Base-by-base conservation (phyloP, 2,113 vertebrate genomes). In the Gopherus flavomarginatus region DNA sequence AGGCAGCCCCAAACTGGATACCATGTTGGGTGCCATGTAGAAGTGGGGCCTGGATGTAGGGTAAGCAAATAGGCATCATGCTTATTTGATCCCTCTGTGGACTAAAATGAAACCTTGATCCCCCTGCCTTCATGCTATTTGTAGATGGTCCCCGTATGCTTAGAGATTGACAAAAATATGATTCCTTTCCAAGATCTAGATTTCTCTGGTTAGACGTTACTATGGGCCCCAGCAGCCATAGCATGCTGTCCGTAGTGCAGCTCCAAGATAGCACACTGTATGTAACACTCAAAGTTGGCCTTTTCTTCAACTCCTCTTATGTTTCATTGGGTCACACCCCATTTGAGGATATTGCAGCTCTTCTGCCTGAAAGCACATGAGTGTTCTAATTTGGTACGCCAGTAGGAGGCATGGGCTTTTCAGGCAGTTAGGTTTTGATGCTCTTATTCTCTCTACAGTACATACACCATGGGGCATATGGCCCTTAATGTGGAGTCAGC, bases 71-170 rank as follows among this genome's bases (percentile, higher is more conserved):
- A 88, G 27, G 93, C 94, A 88, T 93, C 31, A 65, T 88, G 92
- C 88, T 94, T 88, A 87, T 0, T 2, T 88, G 89, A 94, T 95
- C 93, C 82, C 93, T 87, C 89, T 96, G 96, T 90, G 96, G 95
- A 91, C 75, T 78, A 47, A 72, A 72, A 72, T 21, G 26, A 27
- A 78, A 42, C 5, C 26, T 10, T 24, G 38, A 42, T 44, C 5
- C 38, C 38, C 3, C 26, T 78, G 26, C 42, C 26, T 2, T 11
- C 42, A 13, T 29, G 42, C 26, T 16, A 27, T 78, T 78, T 78
- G 42, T 29, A 47, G 24, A 44, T 47, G 22, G 24, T 78, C 26
- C 75, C 6, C 24, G 16, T 78, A 29, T 47, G 24, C 42, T 59
- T 81, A 54, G 81, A 83, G 49, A 77, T 88, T n/a, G 35, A 92